Conservation (phyloP, 2,888 invertebrate genomes). For the Aelia acuminata region DNA sequence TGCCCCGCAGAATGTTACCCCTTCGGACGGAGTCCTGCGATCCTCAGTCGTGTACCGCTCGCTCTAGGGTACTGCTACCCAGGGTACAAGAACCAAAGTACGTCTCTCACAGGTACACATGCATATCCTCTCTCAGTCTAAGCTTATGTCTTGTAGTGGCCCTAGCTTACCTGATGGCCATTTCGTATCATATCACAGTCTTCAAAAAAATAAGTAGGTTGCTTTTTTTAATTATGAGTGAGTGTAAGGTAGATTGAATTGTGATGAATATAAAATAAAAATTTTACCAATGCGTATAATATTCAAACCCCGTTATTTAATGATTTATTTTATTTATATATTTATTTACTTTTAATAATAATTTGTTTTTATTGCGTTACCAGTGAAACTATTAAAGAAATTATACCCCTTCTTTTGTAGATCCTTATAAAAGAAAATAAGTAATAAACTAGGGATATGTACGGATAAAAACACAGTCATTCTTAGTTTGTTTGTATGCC, state of each 20-base stretch:
- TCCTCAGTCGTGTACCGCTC: constrained; percentile 47
- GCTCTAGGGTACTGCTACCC: constrained; percentile 7
- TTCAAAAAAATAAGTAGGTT: not conserved
- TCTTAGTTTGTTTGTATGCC: no score
- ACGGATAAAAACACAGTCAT: no score
- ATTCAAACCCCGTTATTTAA: not conserved
- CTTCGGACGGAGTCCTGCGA: not conserved
- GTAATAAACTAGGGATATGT: no score
- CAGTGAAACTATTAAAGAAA: no score
- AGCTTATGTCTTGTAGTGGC: constrained; percentile 1
- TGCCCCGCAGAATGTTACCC: not conserved
- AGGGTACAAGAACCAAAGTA: not conserved
- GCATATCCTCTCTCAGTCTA: constrained; percentile 41
- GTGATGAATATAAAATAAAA: not conserved
- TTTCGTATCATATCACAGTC: not conserved
- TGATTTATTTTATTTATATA: not conserved
- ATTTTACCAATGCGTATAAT: not conserved
- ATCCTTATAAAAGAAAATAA: no score
- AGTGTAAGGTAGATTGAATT: constrained; percentile 9
- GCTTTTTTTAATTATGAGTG: not conserved
- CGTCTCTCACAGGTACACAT: constrained; percentile 48
- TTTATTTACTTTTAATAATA: no score
- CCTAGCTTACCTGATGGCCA: not conserved
- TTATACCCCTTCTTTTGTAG: no score
- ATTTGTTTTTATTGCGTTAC: not conserved